Evolutionary conservation across 2,888 invertebrate species (phyloP).

Genomic region (Cenopis cana): DNA sequence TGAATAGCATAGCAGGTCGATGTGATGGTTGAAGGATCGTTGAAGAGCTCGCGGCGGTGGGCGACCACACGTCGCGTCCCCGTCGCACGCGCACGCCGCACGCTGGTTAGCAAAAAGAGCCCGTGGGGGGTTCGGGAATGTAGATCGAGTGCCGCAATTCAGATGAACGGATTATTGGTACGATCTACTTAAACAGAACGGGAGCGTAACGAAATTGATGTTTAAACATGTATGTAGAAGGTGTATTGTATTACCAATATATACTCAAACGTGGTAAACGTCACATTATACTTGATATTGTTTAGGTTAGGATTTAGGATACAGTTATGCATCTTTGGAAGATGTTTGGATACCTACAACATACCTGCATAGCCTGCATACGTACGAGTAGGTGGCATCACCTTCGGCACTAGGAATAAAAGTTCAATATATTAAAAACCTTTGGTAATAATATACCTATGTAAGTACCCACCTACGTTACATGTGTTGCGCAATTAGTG

Average conservation of each 20-base stretch:
- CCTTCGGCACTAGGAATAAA: no score
- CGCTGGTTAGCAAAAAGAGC: slow-evolving; percentile 39
- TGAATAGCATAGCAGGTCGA: slow-evolving; percentile 8
- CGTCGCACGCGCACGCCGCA: slow-evolving; percentile 40
- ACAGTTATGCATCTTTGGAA: neutral
- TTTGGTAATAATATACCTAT: no score
- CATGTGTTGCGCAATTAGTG: neutral
- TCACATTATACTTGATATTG: neutral
- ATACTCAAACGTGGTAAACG: no score
- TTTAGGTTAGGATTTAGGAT: neutral
- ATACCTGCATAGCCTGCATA: no score
- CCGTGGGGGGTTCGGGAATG: slow-evolving; percentile 42
- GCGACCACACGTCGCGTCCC: slow-evolving; percentile 44
- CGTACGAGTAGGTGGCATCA: no score
- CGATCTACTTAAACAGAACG: slow-evolving; percentile 15
- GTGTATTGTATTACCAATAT: no score
- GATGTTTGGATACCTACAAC: no score
- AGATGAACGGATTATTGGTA: slow-evolving; percentile 33
- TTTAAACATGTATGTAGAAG: neutral
- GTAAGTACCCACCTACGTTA: neutral
- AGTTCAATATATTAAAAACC: no score
- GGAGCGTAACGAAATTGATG: slow-evolving; percentile 3
- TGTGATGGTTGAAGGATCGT: slow-evolving; percentile 33
- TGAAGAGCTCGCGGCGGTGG: slow-evolving; percentile 39
- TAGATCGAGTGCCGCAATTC: slow-evolving; percentile 43